Base-by-base conservation (phyloP, 1,140 invertebrate species). In the Chrysomallon squamiferum region DNA sequence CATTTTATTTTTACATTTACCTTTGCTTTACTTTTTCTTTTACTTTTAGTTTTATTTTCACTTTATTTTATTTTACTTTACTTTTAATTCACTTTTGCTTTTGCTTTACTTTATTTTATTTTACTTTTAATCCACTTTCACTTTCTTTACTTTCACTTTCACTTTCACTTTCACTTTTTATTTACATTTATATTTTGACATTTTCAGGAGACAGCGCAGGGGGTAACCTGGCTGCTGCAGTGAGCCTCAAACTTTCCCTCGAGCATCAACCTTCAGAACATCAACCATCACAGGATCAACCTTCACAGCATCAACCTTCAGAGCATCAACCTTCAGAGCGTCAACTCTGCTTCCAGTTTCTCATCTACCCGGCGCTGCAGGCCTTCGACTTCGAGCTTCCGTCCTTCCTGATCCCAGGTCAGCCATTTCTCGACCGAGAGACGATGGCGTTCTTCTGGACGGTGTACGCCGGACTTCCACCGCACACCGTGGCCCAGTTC, bases 161-260 rank as follows among this genome's bases (percentile, higher is more conserved):
- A n/a, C n/a, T n/a, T n/a, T n/a, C n/a, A n/a, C n/a, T n/a, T n/a
- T n/a, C n/a, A n/a, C n/a, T n/a, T n/a, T n/a, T n/a, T n/a, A n/a
- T n/a, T n/a, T n/a, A n/a, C n/a, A n/a, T n/a, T n/a, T n/a, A n/a
- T n/a, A n/a, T n/a, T n/a, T n/a, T n/a, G n/a, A n/a, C n/a, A n/a
- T n/a, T 72, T 50, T 30, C 32, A 78, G 76, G 76, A 25, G 73
- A 81, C 41, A 80, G 76, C 67, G 72, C 77, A 9, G 80, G 80
- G 7, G 80, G 77, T 11, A 80, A 79, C 65, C 62, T 79, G 11
- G 72, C 73, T 7, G 74, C 74, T 29, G 76, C 75, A 20, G 77
- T 80, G 3, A 27, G 68, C 18, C 62, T 72, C 1, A 66, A 70
- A 27, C 57, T 68, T 22, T 49, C 68, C 4, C 67, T 58, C 22